Conservation (phyloP, 2,113 vertebrate genomes). For the Podarcis raffonei region DNA sequence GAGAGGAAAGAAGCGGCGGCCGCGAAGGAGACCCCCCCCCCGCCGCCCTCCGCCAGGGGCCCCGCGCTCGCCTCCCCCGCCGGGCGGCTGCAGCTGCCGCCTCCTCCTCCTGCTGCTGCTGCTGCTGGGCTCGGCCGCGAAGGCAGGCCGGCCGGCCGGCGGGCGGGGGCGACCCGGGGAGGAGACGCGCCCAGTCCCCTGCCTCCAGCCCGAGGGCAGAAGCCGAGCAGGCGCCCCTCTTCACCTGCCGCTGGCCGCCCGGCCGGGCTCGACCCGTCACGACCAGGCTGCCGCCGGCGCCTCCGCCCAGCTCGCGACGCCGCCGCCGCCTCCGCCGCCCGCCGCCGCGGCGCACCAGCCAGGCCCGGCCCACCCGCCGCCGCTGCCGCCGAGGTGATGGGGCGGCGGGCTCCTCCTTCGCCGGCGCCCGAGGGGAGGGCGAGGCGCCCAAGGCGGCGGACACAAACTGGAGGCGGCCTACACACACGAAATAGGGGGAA, state of each 20-base stretch:
- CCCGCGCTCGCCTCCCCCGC: no score
- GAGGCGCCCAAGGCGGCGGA: no score
- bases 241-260: neutral
- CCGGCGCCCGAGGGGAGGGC: no score
- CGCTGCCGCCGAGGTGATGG: neutral
- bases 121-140: neutral
- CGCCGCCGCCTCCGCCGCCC: slow-evolving; percentile 6
- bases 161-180: neutral
- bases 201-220: slow-evolving; percentile 21
- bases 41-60: no score
- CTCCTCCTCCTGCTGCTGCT: neutral
- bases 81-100: neutral
- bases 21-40: no score
- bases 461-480: no score
- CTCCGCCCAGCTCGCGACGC: slow-evolving; percentile 8
- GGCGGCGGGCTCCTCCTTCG: neutral
- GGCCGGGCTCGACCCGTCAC: no score
- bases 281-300: no score
- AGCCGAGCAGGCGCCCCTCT: neutral
- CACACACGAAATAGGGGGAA: no score
- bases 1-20: neutral
- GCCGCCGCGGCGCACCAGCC: neutral
- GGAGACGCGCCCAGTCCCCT: neutral
- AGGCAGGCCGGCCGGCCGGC: neutral
- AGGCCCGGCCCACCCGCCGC: slow-evolving; percentile 1